Conservation (phyloP, 2,797 vertebrate species). For the Alectoris magna region DNA sequence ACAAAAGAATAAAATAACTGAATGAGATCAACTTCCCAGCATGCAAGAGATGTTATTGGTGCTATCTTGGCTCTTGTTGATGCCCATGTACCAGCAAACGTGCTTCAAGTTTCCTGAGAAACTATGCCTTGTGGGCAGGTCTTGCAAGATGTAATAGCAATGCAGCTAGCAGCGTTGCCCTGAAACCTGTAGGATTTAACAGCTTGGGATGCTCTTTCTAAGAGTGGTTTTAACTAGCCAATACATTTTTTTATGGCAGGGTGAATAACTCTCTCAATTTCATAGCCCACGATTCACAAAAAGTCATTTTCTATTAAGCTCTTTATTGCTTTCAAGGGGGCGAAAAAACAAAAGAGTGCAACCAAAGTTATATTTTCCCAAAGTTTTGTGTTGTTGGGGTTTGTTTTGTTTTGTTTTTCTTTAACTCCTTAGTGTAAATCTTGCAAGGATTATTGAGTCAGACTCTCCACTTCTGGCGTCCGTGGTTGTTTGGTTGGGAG, state of each 20-base stretch:
- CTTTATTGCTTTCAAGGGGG: background rate
- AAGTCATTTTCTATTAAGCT: background rate
- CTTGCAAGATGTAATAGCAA: background rate
- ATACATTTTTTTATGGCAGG: background rate
- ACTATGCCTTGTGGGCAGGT: background rate
- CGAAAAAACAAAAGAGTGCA: background rate
- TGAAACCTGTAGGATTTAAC: background rate
- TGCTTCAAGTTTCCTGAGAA: background rate
- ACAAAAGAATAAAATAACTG: background rate
- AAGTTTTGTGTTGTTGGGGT: background rate
- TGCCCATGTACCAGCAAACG: rapidly evolving
- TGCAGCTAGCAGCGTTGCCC: background rate
- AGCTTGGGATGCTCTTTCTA: background rate
- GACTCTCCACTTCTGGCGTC: background rate
- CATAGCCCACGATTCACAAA: background rate
- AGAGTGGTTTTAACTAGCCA: background rate
- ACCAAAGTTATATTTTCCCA: background rate
- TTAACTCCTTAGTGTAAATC: background rate
- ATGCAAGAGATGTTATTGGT: background rate
- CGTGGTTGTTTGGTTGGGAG: background rate
- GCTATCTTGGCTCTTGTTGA: background rate
- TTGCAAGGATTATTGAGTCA: background rate
- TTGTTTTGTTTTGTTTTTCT: background rate
- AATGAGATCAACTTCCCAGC: background rate
- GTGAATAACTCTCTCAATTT: slow-evolving; percentile 8